Base-by-base conservation (phyloP, 2,888 invertebrate genomes). In the Synanthedon andrenaeformis region DNA sequence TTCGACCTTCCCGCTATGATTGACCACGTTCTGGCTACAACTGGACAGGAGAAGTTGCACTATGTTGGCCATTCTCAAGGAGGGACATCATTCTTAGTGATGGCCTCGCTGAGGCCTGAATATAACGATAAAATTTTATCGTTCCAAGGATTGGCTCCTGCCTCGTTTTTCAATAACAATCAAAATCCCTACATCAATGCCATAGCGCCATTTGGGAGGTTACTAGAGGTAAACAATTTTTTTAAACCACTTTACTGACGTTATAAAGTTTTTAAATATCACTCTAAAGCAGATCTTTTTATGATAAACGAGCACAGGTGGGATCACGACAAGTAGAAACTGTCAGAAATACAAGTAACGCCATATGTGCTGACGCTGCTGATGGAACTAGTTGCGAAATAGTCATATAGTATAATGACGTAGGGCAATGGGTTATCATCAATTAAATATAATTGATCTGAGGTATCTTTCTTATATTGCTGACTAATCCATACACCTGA, bases 31-130 rank as follows among this genome's bases (percentile, higher is more conserved):
- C 59, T 75, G 2, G 56, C 49, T 1, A 57, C 41, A 1, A 79
- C 74, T 17, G 69, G 69, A 10, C 66, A 75, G 51, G 45, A 59
- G 2, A 73, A 69, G 41, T 56, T 80, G 6, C 80, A 82, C 54
- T 84, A 82, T 57, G 61, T 83, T 14, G 83, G 83, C 0, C 77
- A 79, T 57, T 84, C 83, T 0, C 83, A 83, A 59, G 83, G 83
- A 11, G 76, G 80, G 10, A 82, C 82, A 2, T 56, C 68, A 0
- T 82, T 80, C 59, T 64, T 82, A 51, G 77, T 82, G 0, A 67
- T 83, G 49, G 76, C 69, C 52, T 79, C 82, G 3, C 58, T 82
- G 54, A 68, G 67, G 48, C 82, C 81, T 0, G 74, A 78, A 35
- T 84, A 79, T 56, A 79, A 75, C 57, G 63, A 70, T 3, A 79